Evolutionary conservation across 2,888 invertebrate species (phyloP), one percentile per base, ranked within the genome.

Genomic region (Nomada lathburiana): DNA sequence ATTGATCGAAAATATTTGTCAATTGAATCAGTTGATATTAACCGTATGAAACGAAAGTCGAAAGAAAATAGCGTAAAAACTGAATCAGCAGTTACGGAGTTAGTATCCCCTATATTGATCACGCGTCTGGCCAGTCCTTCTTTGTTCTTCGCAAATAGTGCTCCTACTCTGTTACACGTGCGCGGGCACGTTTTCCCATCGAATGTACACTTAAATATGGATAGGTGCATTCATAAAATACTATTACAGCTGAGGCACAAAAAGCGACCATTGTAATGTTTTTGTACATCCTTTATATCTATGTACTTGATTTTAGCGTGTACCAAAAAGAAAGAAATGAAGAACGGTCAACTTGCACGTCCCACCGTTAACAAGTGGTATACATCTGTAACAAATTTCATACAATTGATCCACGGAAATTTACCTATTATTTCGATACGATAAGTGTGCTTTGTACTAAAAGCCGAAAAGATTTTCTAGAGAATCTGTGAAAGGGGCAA

Each of bases 41-140:
- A 76, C 64, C 59, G 50, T 53, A 44, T 71, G 70, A 64, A 76
- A 63, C 42, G 70, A 53, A 76, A 76, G 59, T 63, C 68, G 53
- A 57, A 74, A 79, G 63, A 62, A 78, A 63, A n/a, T 67, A 71
- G 59, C 47, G 36, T 20, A 60, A 72, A 84, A 65, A 70, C 36
- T 59, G 47, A n/a, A 60, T 55, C 68, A 47, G 62, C 55, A 81
- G 76, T 86, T 81, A 76, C 76, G 53, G 50, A 72, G 69, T 62
- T 81, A 86, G 68, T 87, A 87, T 87, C 84, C 81, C 76, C 82
- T 83, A 89, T 89, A 87, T 89, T 87, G 88, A 88, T 89, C 86
- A 77, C 83, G 68, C 72, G 20, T 65, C 72, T 23, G 77, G 59
- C 63, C 80, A 74, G 64, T 77, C 77, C 70, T 63, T 65, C 74